Base-by-base conservation (phyloP, 1,140 invertebrate genomes). In the Drosophila santomea region DNA sequence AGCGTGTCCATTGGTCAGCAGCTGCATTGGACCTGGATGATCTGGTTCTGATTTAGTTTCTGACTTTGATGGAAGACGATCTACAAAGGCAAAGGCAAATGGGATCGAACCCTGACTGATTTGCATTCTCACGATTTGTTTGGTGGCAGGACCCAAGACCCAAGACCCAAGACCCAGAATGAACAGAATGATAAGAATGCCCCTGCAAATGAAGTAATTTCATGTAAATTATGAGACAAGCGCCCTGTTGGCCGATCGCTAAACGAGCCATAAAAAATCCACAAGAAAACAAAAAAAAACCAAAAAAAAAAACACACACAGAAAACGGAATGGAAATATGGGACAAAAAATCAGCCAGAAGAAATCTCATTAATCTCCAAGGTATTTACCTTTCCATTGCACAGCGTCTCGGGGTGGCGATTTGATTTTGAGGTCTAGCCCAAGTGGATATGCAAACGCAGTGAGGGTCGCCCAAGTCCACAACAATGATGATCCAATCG, bases 181-280 rank as follows among this genome's bases (percentile, higher is more conserved):
- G 17, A 17, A 17, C 17, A 17, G 17, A 17, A 17, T 17, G 17
- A 17, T 17, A 17, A 39, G 35, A 54, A 56, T 58, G 63, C 76
- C 80, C 67, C 52, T 28, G 71, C 38, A 89, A 89, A 89, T 89
- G 85, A 90, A 89, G 77, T 72, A 89, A 89, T 89, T 89, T 89
- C 84, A 89, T 90, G 85, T 90, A 89, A 89, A 90, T 89, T 89
- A 89, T 66, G 84, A 89, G 85, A 89, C 84, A 88, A 88, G 85
- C 84, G 80, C 85, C 71, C 83, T 78, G 78, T 80, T 88, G 80
- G 76, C 62, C 74, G 35, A 80, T 61, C 50, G 12, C 64, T 90
- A 89, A 89, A 89, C 84, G 84, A 88, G 61, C 85, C 84, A 89
- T 84, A 84, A 84, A 88, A 86, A 86, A 78, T 75, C 60, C 57